Evolutionary conservation across 2,113 vertebrate species (phyloP).

Genomic region (Balaenoptera acutorostrata): DNA sequence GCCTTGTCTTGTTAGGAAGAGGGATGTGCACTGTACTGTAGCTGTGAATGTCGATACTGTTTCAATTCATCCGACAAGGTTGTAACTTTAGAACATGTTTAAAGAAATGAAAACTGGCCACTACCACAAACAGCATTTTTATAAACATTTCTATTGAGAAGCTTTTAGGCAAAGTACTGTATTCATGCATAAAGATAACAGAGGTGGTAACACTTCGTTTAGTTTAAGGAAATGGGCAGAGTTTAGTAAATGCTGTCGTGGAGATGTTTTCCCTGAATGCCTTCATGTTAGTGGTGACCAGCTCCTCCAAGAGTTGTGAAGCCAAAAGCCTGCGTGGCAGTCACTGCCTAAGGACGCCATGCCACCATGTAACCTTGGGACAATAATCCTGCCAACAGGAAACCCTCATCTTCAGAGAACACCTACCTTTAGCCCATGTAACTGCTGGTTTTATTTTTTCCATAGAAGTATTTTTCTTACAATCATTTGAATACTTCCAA

Average conservation of each 20-base stretch:
- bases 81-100: slow-evolving; percentile 15
- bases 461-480: not conserved
- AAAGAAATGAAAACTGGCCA: not conserved
- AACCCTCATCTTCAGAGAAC: not conserved
- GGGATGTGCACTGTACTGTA: not conserved
- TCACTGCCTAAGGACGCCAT: accelerated
- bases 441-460: not conserved
- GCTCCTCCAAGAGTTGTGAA: not conserved
- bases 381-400: accelerated
- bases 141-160: not conserved
- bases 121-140: not conserved
- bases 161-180: not conserved
- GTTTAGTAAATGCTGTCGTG: not conserved
- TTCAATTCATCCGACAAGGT: not conserved
- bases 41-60: not conserved
- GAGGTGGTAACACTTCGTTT: not conserved
- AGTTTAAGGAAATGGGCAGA: not conserved
- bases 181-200: not conserved
- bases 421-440: accelerated
- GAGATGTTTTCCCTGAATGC: not conserved
- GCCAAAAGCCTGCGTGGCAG: not conserved
- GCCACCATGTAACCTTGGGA: not conserved
- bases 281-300: not conserved
- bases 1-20: slow-evolving; percentile 29
- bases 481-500: not conserved